phyloP scores from a whole-genome alignment of 2,113 vertebrate genomes.

The Prochilodus magdalenae region DNA sequence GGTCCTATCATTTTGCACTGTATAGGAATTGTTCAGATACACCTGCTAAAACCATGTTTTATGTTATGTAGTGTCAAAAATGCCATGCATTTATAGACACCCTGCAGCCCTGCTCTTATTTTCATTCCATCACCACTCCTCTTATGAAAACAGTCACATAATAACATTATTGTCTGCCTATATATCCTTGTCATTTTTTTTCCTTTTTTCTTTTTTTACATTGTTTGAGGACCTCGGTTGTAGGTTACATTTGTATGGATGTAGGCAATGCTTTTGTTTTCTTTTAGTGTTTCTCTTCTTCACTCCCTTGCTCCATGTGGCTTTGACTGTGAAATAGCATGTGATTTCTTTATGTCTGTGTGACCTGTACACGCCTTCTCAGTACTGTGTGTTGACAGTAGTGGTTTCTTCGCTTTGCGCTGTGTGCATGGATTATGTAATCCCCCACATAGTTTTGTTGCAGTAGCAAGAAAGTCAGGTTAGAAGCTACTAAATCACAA shows the following conservation, averaged over 20 bases:
- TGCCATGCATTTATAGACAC: neutral
- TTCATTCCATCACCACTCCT: neutral
- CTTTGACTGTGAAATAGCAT: neutral
- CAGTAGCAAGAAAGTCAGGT: too few relatives aligned
- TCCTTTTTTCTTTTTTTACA: too few relatives aligned
- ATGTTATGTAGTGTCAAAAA: neutral
- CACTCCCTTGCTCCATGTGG: neutral
- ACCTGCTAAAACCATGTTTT: neutral
- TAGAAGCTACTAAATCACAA: too few relatives aligned
- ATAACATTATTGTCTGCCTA: neutral
- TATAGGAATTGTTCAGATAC: too few relatives aligned
- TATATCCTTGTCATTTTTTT: too few relatives aligned
- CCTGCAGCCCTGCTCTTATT: conserved; percentile 11
- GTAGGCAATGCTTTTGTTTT: conserved; percentile 16
- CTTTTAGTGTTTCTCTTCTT: neutral
- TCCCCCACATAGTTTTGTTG: neutral
- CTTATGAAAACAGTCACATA: neutral
- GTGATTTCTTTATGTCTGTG: neutral
- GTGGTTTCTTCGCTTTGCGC: neutral
- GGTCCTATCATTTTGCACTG: too few relatives aligned
- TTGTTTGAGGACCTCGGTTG: conserved; percentile 9
- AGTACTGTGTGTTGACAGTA: neutral
- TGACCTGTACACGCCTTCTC: neutral
- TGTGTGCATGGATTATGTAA: conserved; percentile 20
- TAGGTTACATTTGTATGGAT: neutral